These are phyloP conservation scores for Latrodectus geometricus DNA, from an alignment of 1,140 invertebrate genomes.

Conservation along the genomic window DNA sequence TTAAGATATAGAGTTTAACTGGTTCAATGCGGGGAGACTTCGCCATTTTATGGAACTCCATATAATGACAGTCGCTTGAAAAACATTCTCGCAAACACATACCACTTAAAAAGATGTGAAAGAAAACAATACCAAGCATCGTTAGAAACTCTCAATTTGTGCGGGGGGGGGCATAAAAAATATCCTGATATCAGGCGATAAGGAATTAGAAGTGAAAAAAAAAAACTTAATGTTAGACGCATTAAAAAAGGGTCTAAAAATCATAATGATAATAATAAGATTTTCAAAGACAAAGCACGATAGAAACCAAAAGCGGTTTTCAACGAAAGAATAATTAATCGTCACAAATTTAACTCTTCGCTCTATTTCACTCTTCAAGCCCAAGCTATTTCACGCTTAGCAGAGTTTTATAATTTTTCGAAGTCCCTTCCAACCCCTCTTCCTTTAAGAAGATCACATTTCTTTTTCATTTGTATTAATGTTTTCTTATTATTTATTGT, in stretches of 20 bases:
- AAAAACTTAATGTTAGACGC: conserved; percentile 12
- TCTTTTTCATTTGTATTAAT: conserved; percentile 18
- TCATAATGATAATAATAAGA: background rate
- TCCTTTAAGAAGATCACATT: conserved; percentile 17
- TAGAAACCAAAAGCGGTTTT: conserved; percentile 21
- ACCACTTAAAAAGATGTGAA: too few species aligned
- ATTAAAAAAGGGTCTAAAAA: conserved; percentile 41
- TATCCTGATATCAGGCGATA: conserved; percentile 9
- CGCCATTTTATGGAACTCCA: too few species aligned
- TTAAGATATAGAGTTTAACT: too few species aligned
- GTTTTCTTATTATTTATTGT: conserved; percentile 40
- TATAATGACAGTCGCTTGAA: too few species aligned
- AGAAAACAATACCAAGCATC: too few species aligned
- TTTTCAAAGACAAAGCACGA: conserved; percentile 25
- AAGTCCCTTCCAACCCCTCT: background rate
- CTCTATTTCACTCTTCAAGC: conserved; percentile 45
- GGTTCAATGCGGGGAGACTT: too few species aligned
- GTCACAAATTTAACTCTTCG: conserved; percentile 54
- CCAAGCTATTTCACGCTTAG: conserved; percentile 47
- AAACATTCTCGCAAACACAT: too few species aligned
- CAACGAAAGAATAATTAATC: conserved; percentile 54
- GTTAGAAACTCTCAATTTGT: background rate
- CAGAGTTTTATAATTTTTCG: conserved; percentile 58
- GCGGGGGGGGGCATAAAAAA: background rate
- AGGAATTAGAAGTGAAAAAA: background rate